Base-by-base conservation (phyloP, 2,113 vertebrate genomes). In the Asarcornis scutulata region DNA sequence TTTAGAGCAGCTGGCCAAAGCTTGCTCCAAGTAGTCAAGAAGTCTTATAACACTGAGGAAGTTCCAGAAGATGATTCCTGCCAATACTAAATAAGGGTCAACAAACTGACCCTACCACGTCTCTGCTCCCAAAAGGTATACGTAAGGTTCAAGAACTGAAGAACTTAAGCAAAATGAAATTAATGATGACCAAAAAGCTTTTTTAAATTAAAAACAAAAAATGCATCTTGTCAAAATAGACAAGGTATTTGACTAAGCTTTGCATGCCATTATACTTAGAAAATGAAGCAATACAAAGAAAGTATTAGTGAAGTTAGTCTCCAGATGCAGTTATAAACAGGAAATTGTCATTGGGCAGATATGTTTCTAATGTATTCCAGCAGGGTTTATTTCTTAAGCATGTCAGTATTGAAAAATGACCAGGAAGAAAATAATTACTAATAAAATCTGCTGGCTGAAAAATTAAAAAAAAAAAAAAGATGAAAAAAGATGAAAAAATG, bases 261-360 rank as follows among this genome's bases (percentile, higher is more conserved):
- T 75, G 50, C 42, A 42, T 48, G 83, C 29, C 56, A 23, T 64
- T 81, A 21, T 55, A 78, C 67, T 94, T 64, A 78, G 76, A 68
- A 77, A 88, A 52, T 86, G 76, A 90, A 95, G 88, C 60, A 93
- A 96, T 4, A 93, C 73, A 67, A 83, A 56, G 8, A 73, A 89
- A 91, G 73, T 8, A 73, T 71, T 84, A 67, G 83, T 90, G 83
- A 83, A 86, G 67, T 74, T 93, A 71, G 68, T 86, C 64, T 95
- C 95, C 91, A 96, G 93, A 95, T 92, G 94, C 60, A 95, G 89
- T 32, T 72, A 93, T 92, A 97, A 96, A 96, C 96, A 97, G 96
- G 96, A 96, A 96, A 93, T 60, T 82, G 94, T 97, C 94, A 95
- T 72, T 78, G 74, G 69, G 89, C 95, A 97, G 96, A 75, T 97